Base-by-base conservation (phyloP, 2,888 invertebrate species). In the Harpalus rufipes region DNA sequence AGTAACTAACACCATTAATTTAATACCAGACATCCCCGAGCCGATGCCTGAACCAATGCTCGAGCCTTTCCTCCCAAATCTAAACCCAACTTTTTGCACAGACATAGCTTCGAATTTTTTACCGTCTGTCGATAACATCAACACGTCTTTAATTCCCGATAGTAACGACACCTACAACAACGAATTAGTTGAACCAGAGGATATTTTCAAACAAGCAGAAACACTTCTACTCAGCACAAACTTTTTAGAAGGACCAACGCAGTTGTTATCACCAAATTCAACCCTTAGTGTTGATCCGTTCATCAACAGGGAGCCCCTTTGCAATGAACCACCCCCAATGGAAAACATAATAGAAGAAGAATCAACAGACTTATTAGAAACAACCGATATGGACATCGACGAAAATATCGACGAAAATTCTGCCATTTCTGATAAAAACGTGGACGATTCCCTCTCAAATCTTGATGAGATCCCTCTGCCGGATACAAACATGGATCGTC, bases 161-260 rank as follows among this genome's bases (percentile, higher is more conserved):
- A 32, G 5, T 6, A 32, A 32, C 32, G 32, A 32, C 32, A 32
- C 32, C 32, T 32, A 5, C 6, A 32, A 32, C 32, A 32, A 6
- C 5, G 32, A 32, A 32, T 18, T 63, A 7, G 59, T 85, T 18
- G 68, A 85, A 68, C 85, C 85, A 7, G 85, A 85, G 56, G 65
- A 85, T n/a, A 68, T 85, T 65, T 85, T 85, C 44, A 85, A 85
- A 59, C 68, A 85, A 56, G 85, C 85, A 1, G 85, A 85, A 80
- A 56, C 58, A 39, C 18, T 85, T 12, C 25, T 85, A 6, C 65
- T 68, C 1, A 68, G 58, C 39, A 74, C 83, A 4, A 41, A 83
- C 58, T 76, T 68, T 16, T 14, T 81, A 8, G 72, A 81, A n/a
- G 39, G 14, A 12, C 8, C 8, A 0, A 12, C 44, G 8, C 44